phyloP scores from a whole-genome alignment of 2,113 vertebrate genomes.

The Sinocyclocheilus rhinocerous region DNA sequence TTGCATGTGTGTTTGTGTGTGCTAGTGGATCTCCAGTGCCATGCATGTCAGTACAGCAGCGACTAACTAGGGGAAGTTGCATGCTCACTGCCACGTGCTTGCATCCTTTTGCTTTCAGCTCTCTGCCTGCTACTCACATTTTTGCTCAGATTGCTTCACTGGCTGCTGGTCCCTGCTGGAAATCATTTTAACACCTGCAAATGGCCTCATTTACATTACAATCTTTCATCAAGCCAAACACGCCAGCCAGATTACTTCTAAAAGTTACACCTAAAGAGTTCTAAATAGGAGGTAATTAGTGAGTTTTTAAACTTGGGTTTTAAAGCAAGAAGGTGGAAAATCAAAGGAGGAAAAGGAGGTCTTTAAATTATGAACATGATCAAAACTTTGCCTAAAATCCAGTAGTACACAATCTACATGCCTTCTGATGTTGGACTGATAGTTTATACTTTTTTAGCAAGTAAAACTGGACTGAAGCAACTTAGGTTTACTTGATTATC shows the following conservation, averaged over 20 bases:
- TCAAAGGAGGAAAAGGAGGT: not conserved
- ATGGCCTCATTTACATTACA: not conserved
- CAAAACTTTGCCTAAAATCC: no score
- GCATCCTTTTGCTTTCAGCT: not conserved
- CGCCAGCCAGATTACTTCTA: not conserved
- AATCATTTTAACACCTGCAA: not conserved
- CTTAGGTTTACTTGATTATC: no score
- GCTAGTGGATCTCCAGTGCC: no score
- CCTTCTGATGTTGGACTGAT: no score
- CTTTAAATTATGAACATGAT: no score
- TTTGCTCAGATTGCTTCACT: not conserved
- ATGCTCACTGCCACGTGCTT: not conserved
- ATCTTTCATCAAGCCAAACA: not conserved
- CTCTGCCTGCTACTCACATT: not conserved
- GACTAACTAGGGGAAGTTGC: not conserved
- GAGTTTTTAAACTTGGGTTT: not conserved
- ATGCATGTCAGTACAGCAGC: not conserved
- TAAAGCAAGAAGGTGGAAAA: not conserved
- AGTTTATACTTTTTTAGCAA: no score
- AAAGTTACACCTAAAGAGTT: not conserved
- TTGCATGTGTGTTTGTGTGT: no score
- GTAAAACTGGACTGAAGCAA: no score
- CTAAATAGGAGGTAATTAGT: not conserved
- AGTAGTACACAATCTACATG: no score
- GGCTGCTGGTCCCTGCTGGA: slow-evolving; percentile 8